Conservation (phyloP, 2,797 vertebrate genomes). For the Podarcis siculus region DNA sequence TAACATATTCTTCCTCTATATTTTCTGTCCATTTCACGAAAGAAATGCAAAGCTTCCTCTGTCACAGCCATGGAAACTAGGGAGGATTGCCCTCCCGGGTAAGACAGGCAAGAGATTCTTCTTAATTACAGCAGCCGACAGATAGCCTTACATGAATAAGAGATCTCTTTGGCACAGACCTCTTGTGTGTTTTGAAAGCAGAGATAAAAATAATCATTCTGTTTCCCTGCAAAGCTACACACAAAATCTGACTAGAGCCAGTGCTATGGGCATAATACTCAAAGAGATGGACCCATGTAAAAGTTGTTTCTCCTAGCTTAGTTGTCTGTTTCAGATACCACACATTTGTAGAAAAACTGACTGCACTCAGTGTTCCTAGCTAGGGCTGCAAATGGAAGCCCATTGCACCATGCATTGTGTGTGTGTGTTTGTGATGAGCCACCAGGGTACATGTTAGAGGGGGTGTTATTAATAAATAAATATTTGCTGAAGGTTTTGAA, state of each 20-base stretch:
- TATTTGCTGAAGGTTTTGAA: too few species aligned
- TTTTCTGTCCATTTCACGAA: neutral
- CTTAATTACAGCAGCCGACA: slow-evolving; percentile 1
- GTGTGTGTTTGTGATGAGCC: too few species aligned
- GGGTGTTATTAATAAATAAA: too few species aligned
- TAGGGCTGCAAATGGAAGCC: neutral
- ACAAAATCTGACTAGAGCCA: neutral
- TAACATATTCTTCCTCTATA: neutral
- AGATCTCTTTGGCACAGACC: neutral
- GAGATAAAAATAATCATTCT: neutral
- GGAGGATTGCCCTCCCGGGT: neutral
- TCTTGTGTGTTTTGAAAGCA: slow-evolving; percentile 4
- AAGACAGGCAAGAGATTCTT: neutral
- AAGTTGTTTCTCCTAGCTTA: neutral
- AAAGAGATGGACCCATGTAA: neutral
- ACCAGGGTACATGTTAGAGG: too few species aligned
- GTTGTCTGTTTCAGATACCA: neutral
- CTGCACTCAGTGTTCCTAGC: neutral
- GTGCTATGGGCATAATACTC: neutral
- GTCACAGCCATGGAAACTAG: neutral
- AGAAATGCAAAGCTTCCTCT: neutral
- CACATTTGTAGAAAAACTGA: neutral
- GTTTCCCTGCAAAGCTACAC: neutral
- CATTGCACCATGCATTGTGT: neutral
- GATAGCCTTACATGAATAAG: neutral